Percentiles rank a stretch among this genome's conserved stretches.
Conservation (phyloP, 1,140 invertebrate species). For the Venturia canescens region DNA sequence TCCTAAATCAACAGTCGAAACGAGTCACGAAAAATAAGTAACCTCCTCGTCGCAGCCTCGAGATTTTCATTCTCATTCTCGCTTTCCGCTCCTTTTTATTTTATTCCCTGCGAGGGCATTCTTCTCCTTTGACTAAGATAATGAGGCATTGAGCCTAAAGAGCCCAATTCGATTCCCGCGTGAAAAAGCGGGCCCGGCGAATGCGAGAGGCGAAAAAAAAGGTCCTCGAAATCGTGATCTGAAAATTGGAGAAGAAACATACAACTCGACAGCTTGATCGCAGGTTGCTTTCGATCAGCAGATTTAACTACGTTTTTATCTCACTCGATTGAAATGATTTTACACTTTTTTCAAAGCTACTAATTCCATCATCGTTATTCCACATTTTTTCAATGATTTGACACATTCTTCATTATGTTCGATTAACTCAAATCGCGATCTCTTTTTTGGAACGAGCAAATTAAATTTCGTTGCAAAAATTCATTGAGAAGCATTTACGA, state of each 20-base stretch:
- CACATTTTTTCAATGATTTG: too few species aligned
- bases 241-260: not conserved
- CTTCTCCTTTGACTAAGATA: conserved; percentile 25
- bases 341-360: not conserved
- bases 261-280: conserved; percentile 41
- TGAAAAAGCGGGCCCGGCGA: not conserved
- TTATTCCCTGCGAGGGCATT: not conserved
- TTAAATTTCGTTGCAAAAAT: too few species aligned
- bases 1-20: conserved; percentile 35
- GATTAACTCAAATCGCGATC: too few species aligned
- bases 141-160: conserved; percentile 39
- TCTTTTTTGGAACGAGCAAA: too few species aligned
- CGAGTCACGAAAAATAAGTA: conserved; percentile 38
- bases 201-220: not conserved
- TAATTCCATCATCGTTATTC: too few species aligned
- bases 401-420: too few species aligned
- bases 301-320: not conserved
- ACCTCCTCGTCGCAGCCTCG: not conserved
- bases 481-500: too few species aligned
- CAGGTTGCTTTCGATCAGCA: not conserved
- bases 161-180: conserved; percentile 26
- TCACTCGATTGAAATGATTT: too few species aligned
- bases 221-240: conserved; percentile 3
- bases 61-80: not conserved
- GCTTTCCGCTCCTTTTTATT: not conserved